phyloP scores from a whole-genome alignment of 2,797 vertebrate genomes.

The Sitta carolinensis region DNA sequence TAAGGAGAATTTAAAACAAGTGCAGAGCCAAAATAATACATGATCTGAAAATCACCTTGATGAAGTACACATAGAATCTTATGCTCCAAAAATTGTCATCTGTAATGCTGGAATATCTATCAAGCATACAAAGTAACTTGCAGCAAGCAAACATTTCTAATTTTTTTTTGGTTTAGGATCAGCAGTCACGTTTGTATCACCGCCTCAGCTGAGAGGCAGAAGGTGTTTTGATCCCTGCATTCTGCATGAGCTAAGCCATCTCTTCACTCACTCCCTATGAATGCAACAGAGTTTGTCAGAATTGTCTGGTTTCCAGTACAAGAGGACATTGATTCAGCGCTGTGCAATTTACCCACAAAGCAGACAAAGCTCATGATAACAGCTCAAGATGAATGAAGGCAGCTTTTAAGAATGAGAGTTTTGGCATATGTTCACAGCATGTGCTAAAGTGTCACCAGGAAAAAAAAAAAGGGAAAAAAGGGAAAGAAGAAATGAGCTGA shows the following conservation, averaged over 20 bases:
- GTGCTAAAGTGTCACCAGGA: neutral
- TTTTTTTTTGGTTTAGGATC: neutral
- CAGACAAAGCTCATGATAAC: slow-evolving; percentile 20
- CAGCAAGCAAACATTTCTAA: neutral
- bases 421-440: slow-evolving; percentile 6
- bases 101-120: neutral
- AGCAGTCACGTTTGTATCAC: neutral
- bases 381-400: slow-evolving; percentile 45
- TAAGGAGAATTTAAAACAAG: slow-evolving; percentile 8
- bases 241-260: slow-evolving; percentile 1
- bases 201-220: neutral
- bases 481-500: neutral
- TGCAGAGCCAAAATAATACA: neutral
- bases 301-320: slow-evolving; percentile 16
- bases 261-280: neutral
- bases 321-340: neutral
- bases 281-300: neutral
- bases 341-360: neutral
- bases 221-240: neutral
- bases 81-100: neutral
- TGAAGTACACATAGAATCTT: neutral
- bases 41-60: neutral
- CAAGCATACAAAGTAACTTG: neutral
- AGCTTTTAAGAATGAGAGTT: slow-evolving; percentile 34
- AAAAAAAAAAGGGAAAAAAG: neutral